A percentile compares a stretch with the other conserved stretches of the same genome.
phyloP scores from a whole-genome alignment of 1,140 invertebrate genomes.

The Caerostris extrusa region DNA sequence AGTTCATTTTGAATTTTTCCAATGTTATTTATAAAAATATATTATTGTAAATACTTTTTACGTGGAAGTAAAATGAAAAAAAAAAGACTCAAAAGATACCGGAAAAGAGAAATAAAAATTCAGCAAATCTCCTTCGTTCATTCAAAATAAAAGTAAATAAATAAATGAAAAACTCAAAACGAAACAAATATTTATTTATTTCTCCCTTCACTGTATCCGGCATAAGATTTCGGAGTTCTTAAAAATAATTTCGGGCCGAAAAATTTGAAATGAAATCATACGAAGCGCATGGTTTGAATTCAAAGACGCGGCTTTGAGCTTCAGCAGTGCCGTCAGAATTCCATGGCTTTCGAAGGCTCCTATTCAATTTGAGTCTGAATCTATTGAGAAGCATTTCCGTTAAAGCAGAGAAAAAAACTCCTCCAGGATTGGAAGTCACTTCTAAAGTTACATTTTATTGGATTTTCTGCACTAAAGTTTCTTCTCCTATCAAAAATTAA shows the following conservation, averaged over 20 bases:
- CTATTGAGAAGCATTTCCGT: constrained; percentile 15
- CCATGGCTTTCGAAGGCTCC: neutral
- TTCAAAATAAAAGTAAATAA: too few relatives aligned
- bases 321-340: neutral
- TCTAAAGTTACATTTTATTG: constrained; percentile 64
- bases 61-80: neutral
- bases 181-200: neutral
- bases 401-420: neutral
- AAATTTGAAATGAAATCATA: neutral
- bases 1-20: too few relatives aligned
- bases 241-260: neutral
- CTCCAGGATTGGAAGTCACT: constrained; percentile 13
- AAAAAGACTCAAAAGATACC: neutral
- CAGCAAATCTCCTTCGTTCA: neutral
- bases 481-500: constrained; percentile 10
- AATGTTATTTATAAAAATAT: too few relatives aligned
- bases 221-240: neutral
- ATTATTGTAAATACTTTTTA: too few relatives aligned
- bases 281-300: neutral
- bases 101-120: neutral
- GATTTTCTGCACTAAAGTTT: constrained; percentile 52
- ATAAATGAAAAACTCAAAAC: neutral
- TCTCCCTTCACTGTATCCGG: neutral
- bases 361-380: constrained; percentile 50
- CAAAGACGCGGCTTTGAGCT: neutral